Base-by-base conservation (phyloP, 1,140 invertebrate species). In the Brachionus paranguensis region DNA sequence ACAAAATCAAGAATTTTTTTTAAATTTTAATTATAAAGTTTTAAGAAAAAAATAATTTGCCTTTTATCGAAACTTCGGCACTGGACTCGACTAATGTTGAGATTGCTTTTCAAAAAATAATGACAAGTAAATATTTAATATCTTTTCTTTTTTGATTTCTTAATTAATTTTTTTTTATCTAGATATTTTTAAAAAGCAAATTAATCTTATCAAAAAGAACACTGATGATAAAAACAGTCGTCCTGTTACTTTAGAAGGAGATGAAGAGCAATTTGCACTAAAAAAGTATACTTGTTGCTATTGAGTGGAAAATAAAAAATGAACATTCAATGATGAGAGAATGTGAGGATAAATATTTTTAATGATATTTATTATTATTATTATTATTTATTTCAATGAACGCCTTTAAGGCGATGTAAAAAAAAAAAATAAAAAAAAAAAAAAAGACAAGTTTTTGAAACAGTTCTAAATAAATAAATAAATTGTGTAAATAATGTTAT, bases 71-170 rank as follows among this genome's bases (percentile, higher is more conserved):
- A 93, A 96, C 97, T 85, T 98, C 96, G 92, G 97, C 97, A 86
- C 99, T 99, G 94, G 97, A 99, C 92, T 98, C 97, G 72, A 99
- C 97, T 78, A 99, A 99, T 91, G 97, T 99, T 86, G 97, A 99
- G 92, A 94, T 95, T 86, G 98, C 98, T 90, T 99, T 99, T 92
- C 96, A 99, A 99, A 92, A 99, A 99, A 91, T 93, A 99, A 90
- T 98, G 96, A 92, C 12, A 27, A 8, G 20, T 24, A 60, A 55
- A 55, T 6, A n/a, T n/a, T n/a, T n/a, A 55, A 24, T 8, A 33
- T 2, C 3, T 5, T 33, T 33, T 3, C 5, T 33, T 33, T 33
- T 33, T 1, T 3, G 1, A 33, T 33, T 33, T 33, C 3, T 33
- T 5, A 3, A 20, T 55, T 24, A 0, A 7, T 24, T 55, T 27